Base-by-base conservation (phyloP, 2,888 invertebrate species). In the Chalcis sispes region DNA sequence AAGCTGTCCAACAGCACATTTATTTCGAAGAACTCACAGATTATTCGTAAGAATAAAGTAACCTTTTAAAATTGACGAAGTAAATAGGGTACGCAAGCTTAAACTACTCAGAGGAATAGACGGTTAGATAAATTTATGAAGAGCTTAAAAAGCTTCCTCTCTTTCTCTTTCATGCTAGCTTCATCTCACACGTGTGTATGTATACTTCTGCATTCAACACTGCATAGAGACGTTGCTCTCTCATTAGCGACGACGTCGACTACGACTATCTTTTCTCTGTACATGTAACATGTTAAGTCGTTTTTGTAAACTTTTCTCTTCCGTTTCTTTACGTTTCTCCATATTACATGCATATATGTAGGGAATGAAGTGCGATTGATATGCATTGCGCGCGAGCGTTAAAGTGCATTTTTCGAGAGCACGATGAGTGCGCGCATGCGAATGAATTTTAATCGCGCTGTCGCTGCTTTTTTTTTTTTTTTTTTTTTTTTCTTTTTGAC, bases 211-310 rank as follows among this genome's bases (percentile, higher is more conserved):
- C 85, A 80, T 65, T 81, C 84, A 85, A 85, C 85, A 85, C 83
- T 82, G 36, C 46, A 83, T 85, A n/a, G 85, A 85, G 85, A 86
- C 85, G 86, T 85, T 84, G 85, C 84, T 85, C 85, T 86, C 86
- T 86, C 86, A 87, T 86, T 87, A 87, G 84, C 85, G 85, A 82
- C 80, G 79, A n/a, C n/a, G n/a, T n/a, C n/a, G n/a, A n/a, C n/a
- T n/a, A n/a, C n/a, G n/a, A 15, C 27, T 25, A 20, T 77, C 77
- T 75, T 77, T 79, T 78, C 79, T 77, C 78, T 78, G 74, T 75
- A 64, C 52, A n/a, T n/a, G n/a, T n/a, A n/a, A n/a, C n/a, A n/a
- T n/a, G n/a, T n/a, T n/a, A n/a, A n/a, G n/a, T 75, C 75, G 13
- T 25, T 52, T 18, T 27, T 64, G 8, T 52, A 50, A 27, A 29